Evolutionary conservation across 2,888 invertebrate species (phyloP).

Genomic region (Gerosis bhagava): DNA sequence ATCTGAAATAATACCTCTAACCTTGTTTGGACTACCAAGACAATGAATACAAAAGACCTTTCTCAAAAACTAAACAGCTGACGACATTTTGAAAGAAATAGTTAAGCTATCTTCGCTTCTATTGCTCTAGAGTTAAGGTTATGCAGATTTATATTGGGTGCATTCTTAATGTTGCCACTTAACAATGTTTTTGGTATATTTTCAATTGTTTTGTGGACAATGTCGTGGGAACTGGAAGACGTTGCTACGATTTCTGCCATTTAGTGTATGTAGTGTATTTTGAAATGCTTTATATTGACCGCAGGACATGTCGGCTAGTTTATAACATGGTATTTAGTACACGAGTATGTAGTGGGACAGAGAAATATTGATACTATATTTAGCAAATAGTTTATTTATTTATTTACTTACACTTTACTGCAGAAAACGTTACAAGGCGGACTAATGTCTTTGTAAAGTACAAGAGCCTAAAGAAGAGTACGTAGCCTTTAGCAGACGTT

Average conservation of each 20-base stretch:
- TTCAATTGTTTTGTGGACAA: constrained; percentile 57
- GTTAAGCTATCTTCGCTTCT: constrained; percentile 33
- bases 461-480: no score
- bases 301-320: constrained; percentile 60
- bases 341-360: constrained; percentile 23
- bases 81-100: not conserved
- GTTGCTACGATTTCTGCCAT: constrained; percentile 36
- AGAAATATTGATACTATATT: constrained; percentile 49
- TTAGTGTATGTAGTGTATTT: constrained; percentile 43
- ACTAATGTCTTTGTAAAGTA: no score
- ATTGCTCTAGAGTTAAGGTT: constrained; percentile 25
- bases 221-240: constrained; percentile 65
- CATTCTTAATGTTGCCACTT: constrained; percentile 33
- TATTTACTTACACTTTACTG: no score
- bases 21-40: constrained; percentile 59
- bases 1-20: constrained; percentile 54
- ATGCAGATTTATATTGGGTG: not conserved
- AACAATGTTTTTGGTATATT: constrained; percentile 59
- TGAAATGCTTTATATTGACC: constrained; percentile 63
- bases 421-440: no score
- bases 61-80: constrained; percentile 40
- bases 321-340: constrained; percentile 70
- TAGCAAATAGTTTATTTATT: not conserved
- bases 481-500: no score
- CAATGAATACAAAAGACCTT: constrained; percentile 38